Percentiles rank a stretch among this genome's conserved stretches.
These are phyloP conservation scores for Megastigmus dorsalis DNA, from an alignment of 2,888 invertebrate genomes.

Conservation along the genomic window DNA sequence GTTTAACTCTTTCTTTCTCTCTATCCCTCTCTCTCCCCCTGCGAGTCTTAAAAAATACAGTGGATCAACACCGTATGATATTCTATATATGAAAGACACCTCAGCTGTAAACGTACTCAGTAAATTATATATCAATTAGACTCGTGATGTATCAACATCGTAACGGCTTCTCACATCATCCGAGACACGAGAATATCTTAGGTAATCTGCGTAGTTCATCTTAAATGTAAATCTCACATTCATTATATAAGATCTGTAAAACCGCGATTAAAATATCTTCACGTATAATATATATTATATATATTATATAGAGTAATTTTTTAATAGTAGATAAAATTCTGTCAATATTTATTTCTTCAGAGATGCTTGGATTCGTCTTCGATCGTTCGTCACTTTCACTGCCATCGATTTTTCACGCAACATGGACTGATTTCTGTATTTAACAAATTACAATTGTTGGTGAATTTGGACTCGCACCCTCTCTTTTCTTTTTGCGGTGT, in stretches of 20 bases:
- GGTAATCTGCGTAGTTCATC: constrained; percentile 56
- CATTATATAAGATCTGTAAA: constrained; percentile 68
- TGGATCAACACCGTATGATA: constrained; percentile 36
- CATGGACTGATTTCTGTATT: constrained; percentile 35
- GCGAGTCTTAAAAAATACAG: constrained; percentile 32
- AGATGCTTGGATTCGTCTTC: constrained; percentile 31
- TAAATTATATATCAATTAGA: constrained; percentile 58
- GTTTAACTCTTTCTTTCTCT: constrained; percentile 12
- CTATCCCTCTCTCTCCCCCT: too few relatives aligned
- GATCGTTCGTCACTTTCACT: constrained; percentile 19
- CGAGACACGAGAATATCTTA: constrained; percentile 43
- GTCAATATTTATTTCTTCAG: constrained; percentile 57
- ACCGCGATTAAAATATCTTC: constrained; percentile 71
- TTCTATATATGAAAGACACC: constrained; percentile 48
- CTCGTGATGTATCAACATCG: constrained; percentile 55
- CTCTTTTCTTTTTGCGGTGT: constrained; percentile 26
- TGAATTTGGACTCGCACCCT: constrained; percentile 34
- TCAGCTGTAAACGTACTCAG: constrained; percentile 69
- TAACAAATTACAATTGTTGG: constrained; percentile 17
- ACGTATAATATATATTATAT: constrained; percentile 62
- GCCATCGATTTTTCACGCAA: constrained; percentile 30
- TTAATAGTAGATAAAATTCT: constrained; percentile 68
- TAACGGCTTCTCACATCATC: constrained; percentile 47
- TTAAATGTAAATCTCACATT: constrained; percentile 69
- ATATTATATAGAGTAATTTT: constrained; percentile 57